These are phyloP conservation scores for Agelastica alni DNA, from an alignment of 2,888 invertebrate species.

Conservation along the genomic window DNA sequence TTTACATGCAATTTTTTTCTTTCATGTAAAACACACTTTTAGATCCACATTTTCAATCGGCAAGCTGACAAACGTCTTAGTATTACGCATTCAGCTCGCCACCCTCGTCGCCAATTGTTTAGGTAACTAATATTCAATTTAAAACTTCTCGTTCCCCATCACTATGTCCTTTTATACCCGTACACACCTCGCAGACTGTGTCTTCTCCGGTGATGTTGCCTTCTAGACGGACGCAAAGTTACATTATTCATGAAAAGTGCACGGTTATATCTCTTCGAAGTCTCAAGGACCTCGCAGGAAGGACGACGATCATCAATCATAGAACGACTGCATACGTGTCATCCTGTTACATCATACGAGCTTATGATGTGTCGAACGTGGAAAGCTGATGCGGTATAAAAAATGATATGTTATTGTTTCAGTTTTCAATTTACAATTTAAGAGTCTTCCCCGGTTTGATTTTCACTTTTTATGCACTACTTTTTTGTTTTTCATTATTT, in stretches of 20 bases:
- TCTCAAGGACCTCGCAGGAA: slow-evolving; percentile 47
- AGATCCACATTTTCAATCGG: too few relatives aligned
- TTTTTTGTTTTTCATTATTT: too few relatives aligned
- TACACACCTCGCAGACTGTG: slow-evolving; percentile 45
- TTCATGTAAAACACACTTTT: too few relatives aligned
- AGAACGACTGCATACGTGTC: slow-evolving; percentile 14
- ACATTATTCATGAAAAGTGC: slow-evolving; percentile 58
- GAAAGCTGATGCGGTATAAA: too few relatives aligned
- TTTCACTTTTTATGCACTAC: too few relatives aligned
- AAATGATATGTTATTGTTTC: too few relatives aligned
- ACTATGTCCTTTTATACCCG: slow-evolving; percentile 35
- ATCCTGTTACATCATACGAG: neutral
- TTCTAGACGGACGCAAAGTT: slow-evolving; percentile 44
- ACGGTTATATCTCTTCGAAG: slow-evolving; percentile 48
- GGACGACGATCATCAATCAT: slow-evolving; percentile 41
- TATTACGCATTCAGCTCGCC: slow-evolving; percentile 33
- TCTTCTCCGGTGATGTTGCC: slow-evolving; percentile 28
- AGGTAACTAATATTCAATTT: slow-evolving; percentile 57
- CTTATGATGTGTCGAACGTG: too few relatives aligned
- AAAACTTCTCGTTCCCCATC: slow-evolving; percentile 50
- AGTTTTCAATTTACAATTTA: too few relatives aligned
- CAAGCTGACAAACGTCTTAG: too few relatives aligned
- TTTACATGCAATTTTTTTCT: too few relatives aligned
- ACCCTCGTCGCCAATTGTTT: slow-evolving; percentile 43
- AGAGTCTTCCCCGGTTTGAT: too few relatives aligned